phyloP scores from a whole-genome alignment of 2,113 vertebrate species.

The Indicator indicator region DNA sequence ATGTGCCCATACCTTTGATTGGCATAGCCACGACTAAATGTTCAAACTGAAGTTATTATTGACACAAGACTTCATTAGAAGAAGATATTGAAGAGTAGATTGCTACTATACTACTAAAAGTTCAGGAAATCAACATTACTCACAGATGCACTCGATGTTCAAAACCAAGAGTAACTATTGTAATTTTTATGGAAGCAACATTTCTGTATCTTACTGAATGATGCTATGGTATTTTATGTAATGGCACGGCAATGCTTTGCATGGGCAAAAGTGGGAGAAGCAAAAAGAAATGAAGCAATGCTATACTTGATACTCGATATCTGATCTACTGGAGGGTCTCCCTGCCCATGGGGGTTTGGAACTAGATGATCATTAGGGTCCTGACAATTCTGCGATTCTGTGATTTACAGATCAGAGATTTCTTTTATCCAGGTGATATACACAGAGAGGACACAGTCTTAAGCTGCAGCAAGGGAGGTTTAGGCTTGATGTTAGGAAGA shows the following conservation, averaged over 20 bases:
- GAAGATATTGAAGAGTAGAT: neutral
- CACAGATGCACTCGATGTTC: fast-evolving
- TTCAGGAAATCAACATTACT: neutral
- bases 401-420: too few species aligned
- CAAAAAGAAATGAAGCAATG: neutral
- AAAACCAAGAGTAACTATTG: neutral
- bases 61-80: neutral
- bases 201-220: neutral
- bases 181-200: neutral
- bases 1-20: neutral
- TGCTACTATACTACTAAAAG: neutral
- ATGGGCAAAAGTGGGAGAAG: neutral
- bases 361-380: too few species aligned
- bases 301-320: neutral
- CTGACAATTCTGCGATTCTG: too few species aligned
- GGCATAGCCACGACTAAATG: neutral
- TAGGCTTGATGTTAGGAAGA: fast-evolving
- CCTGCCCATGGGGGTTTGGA: too few species aligned
- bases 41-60: neutral
- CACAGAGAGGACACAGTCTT: neutral
- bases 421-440: too few species aligned
- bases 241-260: neutral
- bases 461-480: neutral
- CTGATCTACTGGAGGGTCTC: too few species aligned
- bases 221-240: neutral